Percentiles rank a stretch among this genome's conserved stretches.
These are phyloP conservation scores for Dendroctonus ponderosae DNA, from an alignment of 1,140 invertebrate species.

Conservation along the genomic window DNA sequence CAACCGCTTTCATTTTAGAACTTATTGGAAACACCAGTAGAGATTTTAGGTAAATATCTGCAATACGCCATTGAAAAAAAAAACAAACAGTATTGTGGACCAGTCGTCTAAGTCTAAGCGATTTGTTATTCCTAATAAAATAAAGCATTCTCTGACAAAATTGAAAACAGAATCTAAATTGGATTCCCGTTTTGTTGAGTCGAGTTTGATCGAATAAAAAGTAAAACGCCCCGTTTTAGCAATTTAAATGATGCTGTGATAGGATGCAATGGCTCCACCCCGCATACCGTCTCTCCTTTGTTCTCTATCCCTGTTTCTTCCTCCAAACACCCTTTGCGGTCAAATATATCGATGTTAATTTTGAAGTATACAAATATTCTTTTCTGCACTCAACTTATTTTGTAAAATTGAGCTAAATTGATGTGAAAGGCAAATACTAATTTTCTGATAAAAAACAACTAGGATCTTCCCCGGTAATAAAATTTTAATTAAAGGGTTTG, in stretches of 20 bases:
- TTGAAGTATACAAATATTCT: too few species aligned
- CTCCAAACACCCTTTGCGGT: slow-evolving; percentile 4
- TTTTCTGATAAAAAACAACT: too few species aligned
- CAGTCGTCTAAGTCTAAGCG: background rate
- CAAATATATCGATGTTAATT: background rate
- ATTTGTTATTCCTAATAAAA: slow-evolving; percentile 38
- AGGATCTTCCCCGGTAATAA: too few species aligned
- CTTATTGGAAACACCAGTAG: too few species aligned
- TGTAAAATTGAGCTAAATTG: too few species aligned
- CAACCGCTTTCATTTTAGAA: background rate
- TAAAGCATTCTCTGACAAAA: slow-evolving; percentile 42
- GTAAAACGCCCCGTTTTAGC: slow-evolving; percentile 52
- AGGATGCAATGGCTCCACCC: slow-evolving; percentile 37
- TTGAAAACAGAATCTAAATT: slow-evolving; percentile 44
- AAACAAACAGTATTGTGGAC: too few species aligned
- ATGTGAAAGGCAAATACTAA: too few species aligned
- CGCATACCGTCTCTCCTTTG: slow-evolving; percentile 28
- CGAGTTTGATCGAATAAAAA: slow-evolving; percentile 50
- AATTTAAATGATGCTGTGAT: slow-evolving; percentile 49
- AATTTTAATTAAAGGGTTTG: too few species aligned
- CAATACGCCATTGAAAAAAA: too few species aligned
- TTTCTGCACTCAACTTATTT: too few species aligned
- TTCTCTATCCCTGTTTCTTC: slow-evolving; percentile 28
- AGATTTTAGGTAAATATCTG: too few species aligned
- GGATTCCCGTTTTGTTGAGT: slow-evolving; percentile 40